These are phyloP conservation scores for Caenorhabditis remanei DNA, from an alignment of 1,140 invertebrate genomes.

Conservation along the genomic window DNA sequence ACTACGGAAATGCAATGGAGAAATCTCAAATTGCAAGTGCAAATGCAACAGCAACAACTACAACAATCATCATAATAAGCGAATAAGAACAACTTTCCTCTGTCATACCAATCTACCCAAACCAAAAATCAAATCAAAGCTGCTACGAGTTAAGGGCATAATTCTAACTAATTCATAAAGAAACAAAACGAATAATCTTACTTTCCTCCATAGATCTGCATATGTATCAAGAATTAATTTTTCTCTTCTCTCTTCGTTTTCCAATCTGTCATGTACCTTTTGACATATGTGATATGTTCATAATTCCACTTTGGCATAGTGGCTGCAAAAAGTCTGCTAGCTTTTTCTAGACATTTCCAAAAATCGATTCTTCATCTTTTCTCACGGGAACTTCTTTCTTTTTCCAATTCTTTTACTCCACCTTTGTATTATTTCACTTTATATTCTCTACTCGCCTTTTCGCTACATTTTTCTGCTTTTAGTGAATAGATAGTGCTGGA, in stretches of 20 bases:
- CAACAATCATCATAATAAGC: background rate
- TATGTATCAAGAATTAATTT: background rate
- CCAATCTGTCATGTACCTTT: background rate
- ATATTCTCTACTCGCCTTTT: background rate
- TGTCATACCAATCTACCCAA: slow-evolving; percentile 66
- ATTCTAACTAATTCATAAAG: background rate
- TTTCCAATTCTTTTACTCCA: background rate
- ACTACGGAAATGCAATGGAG: slow-evolving; percentile 73
- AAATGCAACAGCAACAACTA: slow-evolving; percentile 25
- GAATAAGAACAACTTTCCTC: too few species aligned
- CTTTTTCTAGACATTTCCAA: slow-evolving; percentile 24
- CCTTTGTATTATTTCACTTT: background rate
- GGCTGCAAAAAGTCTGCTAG: slow-evolving; percentile 15
- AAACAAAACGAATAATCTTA: background rate
- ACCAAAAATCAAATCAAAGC: slow-evolving; percentile 56
- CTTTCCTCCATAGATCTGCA: background rate
- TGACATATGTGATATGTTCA: slow-evolving; percentile 15
- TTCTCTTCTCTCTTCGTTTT: background rate
- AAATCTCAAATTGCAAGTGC: slow-evolving; percentile 41
- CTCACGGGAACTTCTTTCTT: background rate
- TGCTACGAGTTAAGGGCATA: slow-evolving; percentile 19
- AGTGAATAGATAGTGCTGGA: slow-evolving; percentile 1
- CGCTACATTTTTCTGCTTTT: background rate
- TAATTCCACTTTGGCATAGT: slow-evolving; percentile 44
- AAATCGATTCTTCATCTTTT: background rate